These are phyloP conservation scores for Cephus sareptanus DNA, from an alignment of 2,888 invertebrate genomes.

Conservation along the genomic window DNA sequence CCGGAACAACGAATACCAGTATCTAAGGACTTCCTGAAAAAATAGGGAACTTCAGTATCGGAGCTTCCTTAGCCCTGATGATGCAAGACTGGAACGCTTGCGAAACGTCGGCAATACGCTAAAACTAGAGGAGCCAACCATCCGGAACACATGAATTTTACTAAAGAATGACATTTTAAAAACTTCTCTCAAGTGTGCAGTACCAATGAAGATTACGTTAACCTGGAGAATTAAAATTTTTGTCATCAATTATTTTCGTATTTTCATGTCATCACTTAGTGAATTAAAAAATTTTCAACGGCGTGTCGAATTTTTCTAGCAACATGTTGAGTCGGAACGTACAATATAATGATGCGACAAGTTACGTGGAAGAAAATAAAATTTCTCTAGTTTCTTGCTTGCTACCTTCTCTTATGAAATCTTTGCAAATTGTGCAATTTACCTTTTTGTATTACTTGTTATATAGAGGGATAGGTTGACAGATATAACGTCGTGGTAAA, in stretches of 20 bases:
- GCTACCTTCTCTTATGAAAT: not conserved
- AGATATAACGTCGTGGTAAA: not conserved
- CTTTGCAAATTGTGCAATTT: not conserved
- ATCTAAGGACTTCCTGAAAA: too few relatives aligned
- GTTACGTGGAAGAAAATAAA: not conserved
- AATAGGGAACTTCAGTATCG: too few relatives aligned
- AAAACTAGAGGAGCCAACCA: too few relatives aligned
- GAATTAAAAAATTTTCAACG: not conserved
- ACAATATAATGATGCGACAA: not conserved
- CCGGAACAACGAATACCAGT: too few relatives aligned
- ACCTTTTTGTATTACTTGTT: not conserved
- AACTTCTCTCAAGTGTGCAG: not conserved
- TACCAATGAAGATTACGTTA: not conserved
- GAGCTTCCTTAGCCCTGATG: too few relatives aligned
- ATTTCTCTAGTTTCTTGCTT: not conserved
- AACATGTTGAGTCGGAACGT: not conserved
- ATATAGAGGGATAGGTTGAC: not conserved
- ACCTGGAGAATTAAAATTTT: not conserved
- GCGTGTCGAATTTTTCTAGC: not conserved
- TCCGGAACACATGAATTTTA: too few relatives aligned
- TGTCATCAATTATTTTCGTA: not conserved
- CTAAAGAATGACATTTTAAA: not conserved
- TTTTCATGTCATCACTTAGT: not conserved
- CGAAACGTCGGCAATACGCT: too few relatives aligned
- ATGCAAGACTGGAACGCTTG: too few relatives aligned